These are phyloP conservation scores for Lymantria dispar DNA, from an alignment of 2,888 invertebrate species.

Conservation along the genomic window DNA sequence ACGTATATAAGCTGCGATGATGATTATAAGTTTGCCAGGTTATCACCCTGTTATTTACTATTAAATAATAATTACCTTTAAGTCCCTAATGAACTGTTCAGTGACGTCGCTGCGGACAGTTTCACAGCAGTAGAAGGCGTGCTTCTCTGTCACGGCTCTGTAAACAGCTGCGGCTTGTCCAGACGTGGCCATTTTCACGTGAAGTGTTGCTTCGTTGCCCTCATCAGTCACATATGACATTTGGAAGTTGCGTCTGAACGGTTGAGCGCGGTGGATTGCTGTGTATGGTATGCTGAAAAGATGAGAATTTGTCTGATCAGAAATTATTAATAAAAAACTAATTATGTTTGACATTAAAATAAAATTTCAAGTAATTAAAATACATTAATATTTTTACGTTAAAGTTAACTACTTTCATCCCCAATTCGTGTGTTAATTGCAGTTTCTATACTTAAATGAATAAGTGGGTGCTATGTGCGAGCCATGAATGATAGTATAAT, in stretches of 20 bases:
- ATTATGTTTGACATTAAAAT: too few relatives aligned
- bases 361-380: too few relatives aligned
- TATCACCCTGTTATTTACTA: too few relatives aligned
- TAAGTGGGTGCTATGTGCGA: too few relatives aligned
- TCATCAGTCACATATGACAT: slow-evolving; percentile 87
- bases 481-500: too few relatives aligned
- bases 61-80: slow-evolving; percentile 81
- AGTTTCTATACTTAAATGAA: too few relatives aligned
- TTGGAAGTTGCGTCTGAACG: slow-evolving; percentile 88
- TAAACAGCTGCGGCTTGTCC: slow-evolving; percentile 92
- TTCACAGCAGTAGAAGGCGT: slow-evolving; percentile 96
- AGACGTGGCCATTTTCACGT: slow-evolving; percentile 91
- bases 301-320: slow-evolving; percentile 3
- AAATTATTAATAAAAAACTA: not conserved
- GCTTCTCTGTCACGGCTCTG: slow-evolving; percentile 94
- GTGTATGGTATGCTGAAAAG: slow-evolving; percentile 89
- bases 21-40: too few relatives aligned
- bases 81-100: slow-evolving; percentile 93
- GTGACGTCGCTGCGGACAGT: slow-evolving; percentile 94
- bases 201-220: slow-evolving; percentile 86
- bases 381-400: too few relatives aligned
- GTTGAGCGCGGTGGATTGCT: slow-evolving; percentile 90
- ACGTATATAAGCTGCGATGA: too few relatives aligned
- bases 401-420: too few relatives aligned
- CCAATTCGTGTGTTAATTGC: too few relatives aligned